Percentiles rank a stretch among this genome's conserved stretches.
phyloP scores from a whole-genome alignment of 2,888 invertebrate genomes.

The Stegana nigrithorax region DNA sequence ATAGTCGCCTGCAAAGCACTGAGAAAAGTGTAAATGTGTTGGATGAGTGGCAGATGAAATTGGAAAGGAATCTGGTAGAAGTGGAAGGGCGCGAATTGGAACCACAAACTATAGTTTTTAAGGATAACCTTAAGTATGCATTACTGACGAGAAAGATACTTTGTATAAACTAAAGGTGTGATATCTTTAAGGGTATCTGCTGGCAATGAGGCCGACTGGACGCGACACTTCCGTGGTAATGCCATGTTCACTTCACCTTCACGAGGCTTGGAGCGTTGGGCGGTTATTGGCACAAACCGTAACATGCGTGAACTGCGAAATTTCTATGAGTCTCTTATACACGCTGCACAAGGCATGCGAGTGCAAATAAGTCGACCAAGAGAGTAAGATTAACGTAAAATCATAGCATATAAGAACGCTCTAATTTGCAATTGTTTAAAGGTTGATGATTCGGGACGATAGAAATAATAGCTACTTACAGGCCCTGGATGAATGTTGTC shows the following conservation, averaged over 20 bases:
- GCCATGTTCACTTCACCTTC: conserved; percentile 67
- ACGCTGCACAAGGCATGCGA: conserved; percentile 69
- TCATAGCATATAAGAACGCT: not conserved
- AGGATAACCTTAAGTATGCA: conserved; percentile 56
- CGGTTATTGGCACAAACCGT: conserved; percentile 62
- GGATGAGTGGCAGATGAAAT: conserved; percentile 77
- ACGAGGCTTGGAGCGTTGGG: conserved; percentile 67
- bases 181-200: conserved; percentile 43
- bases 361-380: conserved; percentile 67
- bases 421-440: conserved; percentile 32
- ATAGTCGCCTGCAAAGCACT: conserved; percentile 73
- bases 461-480: conserved; percentile 73
- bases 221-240: conserved; percentile 73
- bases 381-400: conserved; percentile 46
- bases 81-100: conserved; percentile 77
- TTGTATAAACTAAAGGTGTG: not conserved
- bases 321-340: conserved; percentile 59
- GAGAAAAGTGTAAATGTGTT: conserved; percentile 74
- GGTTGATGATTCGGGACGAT: conserved; percentile 70
- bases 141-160: not conserved
- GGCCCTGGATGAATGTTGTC: conserved; percentile 72
- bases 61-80: conserved; percentile 74
- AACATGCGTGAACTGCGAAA: conserved; percentile 50
- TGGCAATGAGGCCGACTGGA: conserved; percentile 83
- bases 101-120: conserved; percentile 75